A percentile compares a stretch with the other conserved stretches of the same genome.
phyloP scores from a whole-genome alignment of 2,113 vertebrate species.

The Tupaia tana region DNA sequence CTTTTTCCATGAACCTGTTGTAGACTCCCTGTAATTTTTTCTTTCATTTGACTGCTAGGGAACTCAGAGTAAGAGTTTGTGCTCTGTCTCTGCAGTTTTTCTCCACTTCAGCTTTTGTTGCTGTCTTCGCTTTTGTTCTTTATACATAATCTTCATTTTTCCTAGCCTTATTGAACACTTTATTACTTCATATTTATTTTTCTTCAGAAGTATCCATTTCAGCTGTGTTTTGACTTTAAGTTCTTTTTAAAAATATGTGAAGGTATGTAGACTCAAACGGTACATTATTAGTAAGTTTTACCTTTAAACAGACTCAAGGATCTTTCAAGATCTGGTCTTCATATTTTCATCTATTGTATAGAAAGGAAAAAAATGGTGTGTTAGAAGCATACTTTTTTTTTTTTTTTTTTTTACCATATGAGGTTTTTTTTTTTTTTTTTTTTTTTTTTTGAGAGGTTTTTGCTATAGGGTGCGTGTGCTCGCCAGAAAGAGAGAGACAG shows the following conservation, averaged over 20 bases:
- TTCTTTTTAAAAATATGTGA: background rate
- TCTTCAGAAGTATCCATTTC: background rate
- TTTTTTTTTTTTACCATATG: too few species aligned
- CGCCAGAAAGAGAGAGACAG: too few species aligned
- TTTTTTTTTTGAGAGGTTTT: too few species aligned
- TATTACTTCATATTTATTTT: slow-evolving; percentile 13
- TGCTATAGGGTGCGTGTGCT: too few species aligned
- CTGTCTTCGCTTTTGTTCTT: background rate
- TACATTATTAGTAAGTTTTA: background rate
- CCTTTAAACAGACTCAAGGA: background rate
- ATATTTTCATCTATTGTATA: background rate
- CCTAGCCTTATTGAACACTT: background rate
- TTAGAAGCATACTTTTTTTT: background rate
- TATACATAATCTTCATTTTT: background rate
- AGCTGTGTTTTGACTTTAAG: background rate
- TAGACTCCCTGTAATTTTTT: background rate
- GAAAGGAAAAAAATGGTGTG: background rate
- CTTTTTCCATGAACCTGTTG: too few species aligned
- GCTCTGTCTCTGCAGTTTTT: background rate
- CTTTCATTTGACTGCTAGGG: background rate
- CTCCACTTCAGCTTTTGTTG: background rate
- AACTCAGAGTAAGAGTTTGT: slow-evolving; percentile 15
- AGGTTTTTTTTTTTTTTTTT: too few species aligned
- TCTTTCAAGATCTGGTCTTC: background rate
- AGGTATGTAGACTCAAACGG: background rate